Conservation (phyloP, 2,113 vertebrate genomes). For the Amazona guildingii region DNA sequence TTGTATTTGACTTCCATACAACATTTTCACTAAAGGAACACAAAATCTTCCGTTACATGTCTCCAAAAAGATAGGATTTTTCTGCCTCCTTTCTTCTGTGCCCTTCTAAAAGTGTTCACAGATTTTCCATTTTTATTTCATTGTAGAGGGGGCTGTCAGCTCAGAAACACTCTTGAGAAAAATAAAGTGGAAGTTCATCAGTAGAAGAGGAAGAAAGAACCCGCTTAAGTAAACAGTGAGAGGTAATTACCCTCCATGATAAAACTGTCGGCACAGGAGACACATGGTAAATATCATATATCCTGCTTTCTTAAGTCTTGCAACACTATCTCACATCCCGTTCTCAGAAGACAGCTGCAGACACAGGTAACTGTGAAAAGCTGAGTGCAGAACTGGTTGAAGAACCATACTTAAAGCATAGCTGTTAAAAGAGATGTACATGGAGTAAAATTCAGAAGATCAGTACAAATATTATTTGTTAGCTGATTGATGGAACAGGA, state of each 20-base stretch:
- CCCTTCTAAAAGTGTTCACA: not conserved
- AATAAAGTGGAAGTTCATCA: not conserved
- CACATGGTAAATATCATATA: not conserved
- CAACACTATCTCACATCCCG: not conserved
- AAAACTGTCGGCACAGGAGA: not conserved
- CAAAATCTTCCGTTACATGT: not conserved
- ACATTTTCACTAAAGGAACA: not conserved
- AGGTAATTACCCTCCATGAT: not conserved
- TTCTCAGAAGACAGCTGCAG: not conserved
- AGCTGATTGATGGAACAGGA: not conserved
- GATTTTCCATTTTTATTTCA: not conserved
- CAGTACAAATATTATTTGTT: not conserved
- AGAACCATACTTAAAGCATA: not conserved
- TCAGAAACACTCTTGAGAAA: not conserved
- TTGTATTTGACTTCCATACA: rapidly evolving
- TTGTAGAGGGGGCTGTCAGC: not conserved
- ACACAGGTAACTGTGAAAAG: not conserved
- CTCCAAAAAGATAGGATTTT: not conserved
- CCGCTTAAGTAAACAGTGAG: not conserved
- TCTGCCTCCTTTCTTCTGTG: not conserved
- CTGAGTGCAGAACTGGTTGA: not conserved
- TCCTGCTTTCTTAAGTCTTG: not conserved
- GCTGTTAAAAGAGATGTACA: not conserved
- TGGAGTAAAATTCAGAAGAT: not conserved
- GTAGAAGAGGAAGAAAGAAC: not conserved